Evolutionary conservation across 30 jellyfish, hydroid and myxozoan species (phyloP).

Genomic region (Sanderia malayensis): DNA sequence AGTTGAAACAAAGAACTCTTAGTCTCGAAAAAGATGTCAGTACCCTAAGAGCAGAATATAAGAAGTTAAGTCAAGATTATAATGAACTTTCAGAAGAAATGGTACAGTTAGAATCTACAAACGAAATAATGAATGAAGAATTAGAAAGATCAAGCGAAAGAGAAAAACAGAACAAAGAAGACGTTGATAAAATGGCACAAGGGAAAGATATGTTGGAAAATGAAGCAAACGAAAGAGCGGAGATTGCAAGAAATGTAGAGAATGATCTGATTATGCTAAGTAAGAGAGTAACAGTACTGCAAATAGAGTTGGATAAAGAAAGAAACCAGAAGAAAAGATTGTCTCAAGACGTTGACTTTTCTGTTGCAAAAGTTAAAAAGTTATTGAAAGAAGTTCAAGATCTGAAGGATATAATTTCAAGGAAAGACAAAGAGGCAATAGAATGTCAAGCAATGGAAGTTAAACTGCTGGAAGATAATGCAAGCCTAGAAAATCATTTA

Average conservation of each 20-base stretch:
- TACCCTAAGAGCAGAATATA: slow-evolving; percentile 9
- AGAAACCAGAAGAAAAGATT: slow-evolving; percentile 30
- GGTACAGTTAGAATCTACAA: background rate
- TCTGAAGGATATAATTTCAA: slow-evolving; percentile 21
- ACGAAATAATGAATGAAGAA: slow-evolving; percentile 37
- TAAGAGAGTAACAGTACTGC: slow-evolving; percentile 27
- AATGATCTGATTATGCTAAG: slow-evolving; percentile 34
- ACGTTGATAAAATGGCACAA: slow-evolving; percentile 8
- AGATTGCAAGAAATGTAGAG: slow-evolving; percentile 49
- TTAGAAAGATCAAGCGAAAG: background rate
- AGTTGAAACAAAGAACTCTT: background rate
- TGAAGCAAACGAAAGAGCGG: slow-evolving; percentile 21
- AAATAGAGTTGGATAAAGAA: slow-evolving; percentile 53
- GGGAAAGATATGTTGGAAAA: slow-evolving; percentile 27
- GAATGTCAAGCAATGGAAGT: slow-evolving; percentile 45
- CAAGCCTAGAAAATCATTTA: slow-evolving; percentile 46
- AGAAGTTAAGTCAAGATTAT: background rate
- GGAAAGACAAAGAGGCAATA: slow-evolving; percentile 7
- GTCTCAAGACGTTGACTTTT: slow-evolving; percentile 12
- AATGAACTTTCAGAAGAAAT: slow-evolving; percentile 18
- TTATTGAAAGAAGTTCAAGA: slow-evolving; percentile 9
- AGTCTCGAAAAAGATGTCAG: background rate
- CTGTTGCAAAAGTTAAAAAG: slow-evolving; percentile 18
- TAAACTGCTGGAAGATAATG: slow-evolving; percentile 40
- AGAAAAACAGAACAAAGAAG: slow-evolving; percentile 31